These are phyloP conservation scores for Microctenopoma lineatum DNA, from an alignment of 2,797 vertebrate genomes.

Conservation along the genomic window DNA sequence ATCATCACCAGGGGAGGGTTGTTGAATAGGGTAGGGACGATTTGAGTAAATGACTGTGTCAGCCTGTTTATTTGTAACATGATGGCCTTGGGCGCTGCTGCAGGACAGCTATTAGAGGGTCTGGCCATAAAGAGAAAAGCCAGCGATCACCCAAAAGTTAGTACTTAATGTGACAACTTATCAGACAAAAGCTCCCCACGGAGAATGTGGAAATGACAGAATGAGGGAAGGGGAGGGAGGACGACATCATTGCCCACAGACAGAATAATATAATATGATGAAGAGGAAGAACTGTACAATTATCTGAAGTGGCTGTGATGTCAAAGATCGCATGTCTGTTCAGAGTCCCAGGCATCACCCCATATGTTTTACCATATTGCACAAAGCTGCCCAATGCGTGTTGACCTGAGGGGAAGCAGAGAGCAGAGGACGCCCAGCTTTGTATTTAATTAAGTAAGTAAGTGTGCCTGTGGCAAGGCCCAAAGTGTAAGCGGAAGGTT, in stretches of 20 bases:
- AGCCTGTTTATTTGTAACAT: constrained; percentile 99
- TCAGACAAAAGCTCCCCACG: constrained; percentile 91
- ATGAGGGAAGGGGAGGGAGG: constrained; percentile 54
- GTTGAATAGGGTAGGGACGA: constrained; percentile 95
- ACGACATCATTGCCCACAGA: constrained; percentile 51
- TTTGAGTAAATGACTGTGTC: constrained; percentile 99
- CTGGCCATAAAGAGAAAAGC: constrained; percentile 90
- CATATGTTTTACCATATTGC: constrained; percentile 80
- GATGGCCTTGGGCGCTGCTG: constrained; percentile 93
- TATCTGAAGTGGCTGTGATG: constrained; percentile 65
- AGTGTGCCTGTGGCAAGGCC: constrained; percentile 83
- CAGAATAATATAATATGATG: constrained; percentile 55
- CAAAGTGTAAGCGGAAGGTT: constrained; percentile 78
- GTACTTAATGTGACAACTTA: constrained; percentile 98
- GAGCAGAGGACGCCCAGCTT: constrained; percentile 61
- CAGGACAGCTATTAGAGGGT: constrained; percentile 96
- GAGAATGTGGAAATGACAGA: constrained; percentile 73
- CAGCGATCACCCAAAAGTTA: constrained; percentile 96
- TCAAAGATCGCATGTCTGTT: constrained; percentile 75
- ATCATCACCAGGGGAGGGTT: constrained; percentile 98
- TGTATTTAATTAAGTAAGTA: constrained; percentile 95
- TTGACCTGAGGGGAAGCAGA: constrained; percentile 66
- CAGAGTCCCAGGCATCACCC: constrained; percentile 46
- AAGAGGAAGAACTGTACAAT: constrained; percentile 59
- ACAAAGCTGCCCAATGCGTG: constrained; percentile 72